phyloP scores from a whole-genome alignment of 2,888 invertebrate genomes.

The Leptogaster cylindrica region DNA sequence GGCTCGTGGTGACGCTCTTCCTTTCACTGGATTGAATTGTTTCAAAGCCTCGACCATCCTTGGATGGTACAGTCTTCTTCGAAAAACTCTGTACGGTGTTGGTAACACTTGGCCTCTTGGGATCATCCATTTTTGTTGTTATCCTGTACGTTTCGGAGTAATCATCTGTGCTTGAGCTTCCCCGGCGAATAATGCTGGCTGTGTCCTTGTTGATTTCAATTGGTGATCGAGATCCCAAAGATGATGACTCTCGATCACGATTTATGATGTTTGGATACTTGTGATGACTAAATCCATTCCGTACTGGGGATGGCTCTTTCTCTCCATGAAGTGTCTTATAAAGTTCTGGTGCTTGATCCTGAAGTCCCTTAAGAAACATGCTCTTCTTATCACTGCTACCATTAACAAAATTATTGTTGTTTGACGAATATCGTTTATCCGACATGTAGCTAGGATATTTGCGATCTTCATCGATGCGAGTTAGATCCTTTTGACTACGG shows the following conservation, averaged over 20 bases:
- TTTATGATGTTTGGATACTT: constrained; percentile 56
- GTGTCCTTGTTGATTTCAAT: constrained; percentile 60
- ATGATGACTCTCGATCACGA: constrained; percentile 51
- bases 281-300: constrained; percentile 56
- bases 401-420: constrained; percentile 57
- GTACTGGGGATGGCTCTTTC: constrained; percentile 64
- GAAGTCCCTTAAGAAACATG: constrained; percentile 72
- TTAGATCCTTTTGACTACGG: constrained; percentile 80
- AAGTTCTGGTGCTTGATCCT: constrained; percentile 74
- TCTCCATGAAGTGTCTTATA: constrained; percentile 75
- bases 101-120: constrained; percentile 71
- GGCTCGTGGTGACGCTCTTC: constrained; percentile 73
- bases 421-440: constrained; percentile 47
- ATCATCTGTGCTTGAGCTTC: constrained; percentile 73
- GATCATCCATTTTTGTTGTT: constrained; percentile 71
- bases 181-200: constrained; percentile 66
- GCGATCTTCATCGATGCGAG: constrained; percentile 64
- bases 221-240: constrained; percentile 59
- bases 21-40: constrained; percentile 75
- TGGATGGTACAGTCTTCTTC: constrained; percentile 72
- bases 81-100: constrained; percentile 74
- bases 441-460: constrained; percentile 50
- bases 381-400: constrained; percentile 70
- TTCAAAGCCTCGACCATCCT: constrained; percentile 70
- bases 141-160: constrained; percentile 76